phyloP scores from a whole-genome alignment of 1,140 invertebrate genomes.

The Diorhabda elongata region DNA sequence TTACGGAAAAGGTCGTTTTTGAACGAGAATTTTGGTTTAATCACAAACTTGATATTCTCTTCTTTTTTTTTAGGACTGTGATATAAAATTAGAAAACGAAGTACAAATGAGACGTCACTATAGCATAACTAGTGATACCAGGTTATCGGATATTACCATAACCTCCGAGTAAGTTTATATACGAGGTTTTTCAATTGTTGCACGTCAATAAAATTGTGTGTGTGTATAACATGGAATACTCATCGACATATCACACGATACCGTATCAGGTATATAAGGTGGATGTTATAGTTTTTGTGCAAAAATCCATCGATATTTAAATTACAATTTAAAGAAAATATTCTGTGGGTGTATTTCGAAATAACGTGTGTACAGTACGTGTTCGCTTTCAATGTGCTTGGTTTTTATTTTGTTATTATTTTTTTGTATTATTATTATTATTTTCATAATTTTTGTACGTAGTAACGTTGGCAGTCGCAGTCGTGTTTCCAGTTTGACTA shows the following conservation, averaged over 20 bases:
- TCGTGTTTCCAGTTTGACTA: slow-evolving; percentile 54
- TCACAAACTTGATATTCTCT: too few species aligned
- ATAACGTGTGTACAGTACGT: too few species aligned
- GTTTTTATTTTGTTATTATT: slow-evolving; percentile 12
- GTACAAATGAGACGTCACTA: slow-evolving; percentile 54
- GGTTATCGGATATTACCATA: slow-evolving; percentile 39
- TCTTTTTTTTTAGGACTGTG: slow-evolving; percentile 50
- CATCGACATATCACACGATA: too few species aligned
- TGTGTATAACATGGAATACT: background rate
- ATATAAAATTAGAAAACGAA: slow-evolving; percentile 56
- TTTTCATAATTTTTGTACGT: slow-evolving; percentile 29
- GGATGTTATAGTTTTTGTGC: too few species aligned
- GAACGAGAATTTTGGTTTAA: too few species aligned
- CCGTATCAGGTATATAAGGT: too few species aligned
- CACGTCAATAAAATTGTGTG: background rate
- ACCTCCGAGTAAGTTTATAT: slow-evolving; percentile 50
- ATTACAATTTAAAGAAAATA: too few species aligned
- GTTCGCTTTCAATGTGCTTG: background rate
- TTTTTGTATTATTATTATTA: slow-evolving; percentile 9
- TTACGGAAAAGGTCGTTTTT: too few species aligned
- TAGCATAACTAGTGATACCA: slow-evolving; percentile 42
- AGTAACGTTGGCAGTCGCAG: slow-evolving; percentile 47
- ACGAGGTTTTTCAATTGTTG: slow-evolving; percentile 1
- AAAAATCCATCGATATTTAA: too few species aligned
- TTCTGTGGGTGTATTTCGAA: too few species aligned